Evolutionary conservation across 2,797 vertebrate species (phyloP).

Genomic region (Thripadectes ignobilis): DNA sequence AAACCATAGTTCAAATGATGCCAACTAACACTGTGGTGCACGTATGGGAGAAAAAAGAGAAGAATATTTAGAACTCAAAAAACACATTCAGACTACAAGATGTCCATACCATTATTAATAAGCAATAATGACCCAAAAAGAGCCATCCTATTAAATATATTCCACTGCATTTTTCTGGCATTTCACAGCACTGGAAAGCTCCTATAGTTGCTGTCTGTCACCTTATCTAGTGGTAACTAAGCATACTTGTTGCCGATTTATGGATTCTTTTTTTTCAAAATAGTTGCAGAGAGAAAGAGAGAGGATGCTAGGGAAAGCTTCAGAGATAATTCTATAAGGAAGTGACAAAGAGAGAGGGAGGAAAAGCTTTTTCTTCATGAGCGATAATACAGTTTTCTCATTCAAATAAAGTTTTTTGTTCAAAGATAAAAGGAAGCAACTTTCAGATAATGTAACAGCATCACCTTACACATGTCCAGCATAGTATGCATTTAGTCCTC

Average conservation of each 20-base stretch:
- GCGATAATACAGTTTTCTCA: not conserved
- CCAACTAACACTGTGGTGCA: not conserved
- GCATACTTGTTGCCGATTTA: not conserved
- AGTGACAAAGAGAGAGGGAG: not conserved
- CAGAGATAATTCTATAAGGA: not conserved
- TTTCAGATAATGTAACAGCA: not conserved
- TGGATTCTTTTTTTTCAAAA: not conserved
- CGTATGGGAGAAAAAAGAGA: not conserved
- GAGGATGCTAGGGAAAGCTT: not conserved
- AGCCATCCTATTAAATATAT: not conserved
- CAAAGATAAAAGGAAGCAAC: constrained; percentile 2
- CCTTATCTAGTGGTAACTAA: not conserved
- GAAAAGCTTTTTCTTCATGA: not conserved
- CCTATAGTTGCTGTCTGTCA: not conserved
- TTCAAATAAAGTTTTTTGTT: constrained; percentile 40
- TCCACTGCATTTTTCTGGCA: not conserved
- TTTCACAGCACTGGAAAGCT: not conserved
- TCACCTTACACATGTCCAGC: not conserved
- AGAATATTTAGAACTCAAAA: not conserved
- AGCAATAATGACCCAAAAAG: not conserved
- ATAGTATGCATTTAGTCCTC: constrained; percentile 28
- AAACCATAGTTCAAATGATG: not conserved
- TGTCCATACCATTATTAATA: not conserved
- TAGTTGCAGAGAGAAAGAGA: not conserved
- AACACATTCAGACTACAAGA: not conserved